Base-by-base conservation (phyloP, 2,797 vertebrate species). In the Corythornis leucogaster region DNA sequence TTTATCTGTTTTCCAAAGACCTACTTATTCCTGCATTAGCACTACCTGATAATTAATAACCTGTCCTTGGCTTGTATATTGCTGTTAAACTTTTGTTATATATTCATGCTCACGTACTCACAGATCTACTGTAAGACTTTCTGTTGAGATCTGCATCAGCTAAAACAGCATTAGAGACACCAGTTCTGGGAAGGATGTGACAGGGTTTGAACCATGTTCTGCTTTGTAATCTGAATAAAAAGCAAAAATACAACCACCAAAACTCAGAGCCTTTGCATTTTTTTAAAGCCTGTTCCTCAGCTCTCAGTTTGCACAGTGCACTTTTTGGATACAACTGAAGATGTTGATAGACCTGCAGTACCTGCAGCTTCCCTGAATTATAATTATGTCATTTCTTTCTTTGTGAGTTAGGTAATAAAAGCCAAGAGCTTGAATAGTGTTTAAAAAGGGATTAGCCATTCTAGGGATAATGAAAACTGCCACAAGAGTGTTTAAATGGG, bases 361-460 rank as follows among this genome's bases (percentile, higher is more conserved):
- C 31, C 38, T 57, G 25, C 64, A 64, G 21, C 20, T 77, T 85
- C 40, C 18, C 38, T 42, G 33, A 71, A 54, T 81, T 74, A 40
- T 45, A 66, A 77, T 87, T 87, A 54, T 20, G 42, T 43, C 21
- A 50, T 68, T 94, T 90, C n/a, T 77, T 80, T 86, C 43, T 85
- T 68, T 77, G 35, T 71, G 42, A 87, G 21, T 58, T 51, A 80
- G 43, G 45, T 69, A 68, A 63, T 54, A 84, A 86, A 88, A 88
- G 10, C 4, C 28, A 78, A 67, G n/a, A 80, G 10, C 8, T 55
- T 38, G 17, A 86, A 85, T 7, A 73, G 19, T 24, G 59, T 69
- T 88, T 25, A 76, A 53, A 73, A 89, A 94, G 9, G 20, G 26
- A 81, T 93, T 74, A 87, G 57, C 19, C 25, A n/a, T 85, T 89